phyloP scores from a whole-genome alignment of 2,797 vertebrate genomes.

The Macroramphosus scolopax region DNA sequence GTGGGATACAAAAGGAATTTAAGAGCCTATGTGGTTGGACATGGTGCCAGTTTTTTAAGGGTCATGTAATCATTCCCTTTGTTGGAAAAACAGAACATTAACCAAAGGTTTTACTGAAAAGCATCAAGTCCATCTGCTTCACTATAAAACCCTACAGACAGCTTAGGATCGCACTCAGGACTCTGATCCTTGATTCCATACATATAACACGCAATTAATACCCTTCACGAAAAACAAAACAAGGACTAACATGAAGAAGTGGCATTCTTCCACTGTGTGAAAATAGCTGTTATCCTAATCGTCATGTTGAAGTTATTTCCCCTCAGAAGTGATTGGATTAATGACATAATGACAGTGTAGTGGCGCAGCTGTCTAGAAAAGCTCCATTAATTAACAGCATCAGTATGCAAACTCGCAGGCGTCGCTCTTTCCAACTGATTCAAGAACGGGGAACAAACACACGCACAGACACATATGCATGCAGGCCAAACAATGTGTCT shows the following conservation, averaged over 20 bases:
- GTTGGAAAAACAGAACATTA: not conserved
- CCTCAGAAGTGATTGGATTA: slow-evolving; percentile 62
- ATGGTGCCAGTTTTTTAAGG: not conserved
- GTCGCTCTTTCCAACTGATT: slow-evolving; percentile 43
- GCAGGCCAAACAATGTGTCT: slow-evolving; percentile 75
- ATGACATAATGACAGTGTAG: slow-evolving; percentile 65
- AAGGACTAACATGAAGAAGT: slow-evolving; percentile 17
- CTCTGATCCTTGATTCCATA: not conserved
- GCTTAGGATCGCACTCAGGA: not conserved
- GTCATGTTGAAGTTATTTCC: slow-evolving; percentile 52
- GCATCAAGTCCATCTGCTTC: not conserved
- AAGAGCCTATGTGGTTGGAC: not conserved
- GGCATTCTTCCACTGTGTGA: slow-evolving; percentile 15
- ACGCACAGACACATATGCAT: slow-evolving; percentile 49
- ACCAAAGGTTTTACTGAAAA: not conserved
- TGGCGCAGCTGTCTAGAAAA: slow-evolving; percentile 67
- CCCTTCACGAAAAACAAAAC: not conserved
- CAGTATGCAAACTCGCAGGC: slow-evolving; percentile 75
- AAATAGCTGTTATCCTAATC: slow-evolving; percentile 25
- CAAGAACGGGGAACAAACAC: slow-evolving; percentile 52
- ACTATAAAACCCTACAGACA: not conserved
- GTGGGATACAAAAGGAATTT: not conserved
- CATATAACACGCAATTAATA: not conserved
- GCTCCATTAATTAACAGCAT: slow-evolving; percentile 73
- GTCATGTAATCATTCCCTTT: slow-evolving; percentile 2